Base-by-base conservation (phyloP, 2,888 invertebrate genomes). In the Diaperis boleti region DNA sequence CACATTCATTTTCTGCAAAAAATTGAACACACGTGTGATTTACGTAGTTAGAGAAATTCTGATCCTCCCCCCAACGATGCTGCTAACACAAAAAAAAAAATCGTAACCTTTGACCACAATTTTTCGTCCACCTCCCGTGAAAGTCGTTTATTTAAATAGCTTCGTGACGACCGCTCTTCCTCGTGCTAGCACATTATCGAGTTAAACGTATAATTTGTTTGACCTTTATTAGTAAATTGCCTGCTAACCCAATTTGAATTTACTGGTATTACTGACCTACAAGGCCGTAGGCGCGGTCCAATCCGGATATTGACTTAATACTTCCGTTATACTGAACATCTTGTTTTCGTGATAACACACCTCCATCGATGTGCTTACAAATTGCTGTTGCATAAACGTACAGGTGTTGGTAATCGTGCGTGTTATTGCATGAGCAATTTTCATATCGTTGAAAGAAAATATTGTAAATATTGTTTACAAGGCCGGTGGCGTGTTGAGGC, bases 171-270 rank as follows among this genome's bases (percentile, higher is more conserved):
- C n/a, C n/a, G 1, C 3, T 26, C 26, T 26, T 26, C 26, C 26
- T 26, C 26, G n/a, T n/a, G n/a, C n/a, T n/a, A n/a, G n/a, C 2
- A 39, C 37, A 57, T 35, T 47, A 26, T 39, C 47, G 8, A 5
- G n/a, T 44, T 33, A 56, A 31, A 31, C 15, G 26, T 10, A 22
- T 45, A 57, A 45, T 45, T 35, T n/a, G 35, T 17, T 59, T 62
- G 65, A 69, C 68, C 69, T 67, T 61, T 66, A 69, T 71, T 69
- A 69, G 66, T 50, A 55, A 61, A 71, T 67, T 71, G 69, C 59
- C 59, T 37, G 26, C 50, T 69, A 67, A 65, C 71, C 69, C 59
- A 62, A 67, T 64, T 70, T 66, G 31, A 55, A 15, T 20, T 26
- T n/a, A n/a, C 31, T 45, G 11, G 20, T 49, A 47, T 35, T 55